A percentile compares a stretch with the other conserved stretches of the same genome.
Evolutionary conservation across 2,113 vertebrate genomes (phyloP).

Genomic region (Sinosuthora webbiana): DNA sequence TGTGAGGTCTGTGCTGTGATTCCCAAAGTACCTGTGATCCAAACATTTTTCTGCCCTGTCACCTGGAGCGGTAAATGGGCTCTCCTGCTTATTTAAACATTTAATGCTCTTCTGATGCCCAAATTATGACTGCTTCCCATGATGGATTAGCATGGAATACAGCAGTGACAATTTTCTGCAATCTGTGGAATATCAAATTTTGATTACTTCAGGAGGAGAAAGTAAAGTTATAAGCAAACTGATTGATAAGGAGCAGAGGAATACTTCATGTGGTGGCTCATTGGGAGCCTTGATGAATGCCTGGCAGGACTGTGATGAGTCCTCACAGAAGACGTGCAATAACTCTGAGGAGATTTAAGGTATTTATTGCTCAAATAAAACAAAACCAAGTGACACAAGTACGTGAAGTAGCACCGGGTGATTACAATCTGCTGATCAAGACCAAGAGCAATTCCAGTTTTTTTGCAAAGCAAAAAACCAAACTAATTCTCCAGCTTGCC

Average conservation of each 20-base stretch:
- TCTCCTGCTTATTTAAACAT: constrained; percentile 54
- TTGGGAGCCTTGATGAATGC: constrained; percentile 40
- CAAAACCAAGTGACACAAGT: constrained; percentile 31
- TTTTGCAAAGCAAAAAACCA: neutral
- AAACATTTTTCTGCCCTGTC: constrained; percentile 29
- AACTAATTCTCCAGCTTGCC: constrained; percentile 16
- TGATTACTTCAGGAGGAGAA: constrained; percentile 41
- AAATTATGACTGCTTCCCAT: constrained; percentile 24
- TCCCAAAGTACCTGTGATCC: neutral
- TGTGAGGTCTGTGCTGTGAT: neutral
- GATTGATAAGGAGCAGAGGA: constrained; percentile 54
- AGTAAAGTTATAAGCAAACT: constrained; percentile 57
- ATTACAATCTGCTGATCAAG: constrained; percentile 21
- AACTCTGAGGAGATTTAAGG: constrained; percentile 25
- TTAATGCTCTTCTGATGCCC: constrained; percentile 44
- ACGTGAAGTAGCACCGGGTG: neutral
- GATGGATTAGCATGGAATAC: constrained; percentile 36
- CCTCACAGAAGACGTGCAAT: constrained; percentile 7
- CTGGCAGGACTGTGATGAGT: constrained; percentile 44
- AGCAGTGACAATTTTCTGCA: constrained; percentile 34
- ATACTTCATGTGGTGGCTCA: constrained; percentile 6
- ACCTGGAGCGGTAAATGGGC: neutral
- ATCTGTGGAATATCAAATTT: constrained; percentile 51
- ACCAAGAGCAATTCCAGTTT: neutral
- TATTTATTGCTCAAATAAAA: constrained; percentile 57